Evolutionary conservation across 2,797 vertebrate genomes (phyloP).

Genomic region (Meriones psammophilus): DNA sequence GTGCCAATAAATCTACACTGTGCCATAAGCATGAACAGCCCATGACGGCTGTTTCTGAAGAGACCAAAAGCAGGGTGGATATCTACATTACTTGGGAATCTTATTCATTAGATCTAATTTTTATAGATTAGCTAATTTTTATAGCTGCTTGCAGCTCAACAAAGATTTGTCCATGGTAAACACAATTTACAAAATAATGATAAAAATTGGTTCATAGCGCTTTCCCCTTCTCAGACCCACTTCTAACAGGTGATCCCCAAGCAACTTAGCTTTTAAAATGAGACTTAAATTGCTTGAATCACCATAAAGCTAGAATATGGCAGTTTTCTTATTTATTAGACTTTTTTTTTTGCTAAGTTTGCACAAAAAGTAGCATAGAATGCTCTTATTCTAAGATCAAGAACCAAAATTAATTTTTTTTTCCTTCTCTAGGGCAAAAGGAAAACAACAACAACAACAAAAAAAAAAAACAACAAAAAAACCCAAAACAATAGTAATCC

Average conservation of each 20-base stretch:
- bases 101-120: background rate
- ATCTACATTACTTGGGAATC: background rate
- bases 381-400: background rate
- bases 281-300: background rate
- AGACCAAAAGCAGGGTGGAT: background rate
- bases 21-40: background rate
- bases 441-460: no score
- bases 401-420: background rate
- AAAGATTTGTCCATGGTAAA: background rate
- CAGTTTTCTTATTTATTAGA: background rate
- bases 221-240: background rate
- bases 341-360: conserved; percentile 42
- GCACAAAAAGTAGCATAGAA: conserved; percentile 34
- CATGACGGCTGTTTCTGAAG: background rate
- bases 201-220: background rate
- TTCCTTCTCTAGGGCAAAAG: background rate
- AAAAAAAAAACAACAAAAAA: background rate
- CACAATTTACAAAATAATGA: background rate
- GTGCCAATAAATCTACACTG: background rate
- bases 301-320: background rate
- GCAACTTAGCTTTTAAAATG: background rate
- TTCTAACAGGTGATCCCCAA: conserved; percentile 15
- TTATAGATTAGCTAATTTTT: background rate
- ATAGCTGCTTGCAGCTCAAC: background rate
- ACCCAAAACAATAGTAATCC: no score